These are phyloP conservation scores for Toxotes jaculatrix DNA, from an alignment of 2,113 vertebrate species.

Conservation along the genomic window DNA sequence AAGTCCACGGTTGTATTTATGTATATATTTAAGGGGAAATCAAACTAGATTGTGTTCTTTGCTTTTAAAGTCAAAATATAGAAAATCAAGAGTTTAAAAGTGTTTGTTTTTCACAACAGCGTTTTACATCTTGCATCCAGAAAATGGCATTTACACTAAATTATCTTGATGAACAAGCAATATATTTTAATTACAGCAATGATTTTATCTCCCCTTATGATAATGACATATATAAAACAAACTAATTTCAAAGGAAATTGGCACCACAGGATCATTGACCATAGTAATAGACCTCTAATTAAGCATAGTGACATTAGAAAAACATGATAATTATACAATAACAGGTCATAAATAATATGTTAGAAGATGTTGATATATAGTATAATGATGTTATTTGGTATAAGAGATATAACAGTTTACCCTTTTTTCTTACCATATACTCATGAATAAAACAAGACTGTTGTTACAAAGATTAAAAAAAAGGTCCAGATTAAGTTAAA, in stretches of 20 bases:
- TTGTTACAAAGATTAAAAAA: not conserved
- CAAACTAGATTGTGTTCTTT: slow-evolving; percentile 35
- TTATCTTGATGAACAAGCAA: slow-evolving; percentile 10
- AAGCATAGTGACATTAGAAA: slow-evolving; percentile 18
- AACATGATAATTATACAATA: slow-evolving; percentile 15
- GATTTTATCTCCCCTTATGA: slow-evolving; percentile 9
- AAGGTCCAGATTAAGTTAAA: not conserved
- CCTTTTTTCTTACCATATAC: not conserved
- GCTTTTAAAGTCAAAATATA: slow-evolving; percentile 25
- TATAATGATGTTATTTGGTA: not conserved
- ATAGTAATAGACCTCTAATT: slow-evolving; percentile 43
- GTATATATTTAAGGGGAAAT: slow-evolving; percentile 44
- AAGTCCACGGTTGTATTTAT: slow-evolving; percentile 49
- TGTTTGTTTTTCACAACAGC: slow-evolving; percentile 27
- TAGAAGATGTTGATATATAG: not conserved
- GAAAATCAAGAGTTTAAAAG: slow-evolving; percentile 3
- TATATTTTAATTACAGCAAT: slow-evolving; percentile 46
- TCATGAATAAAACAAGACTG: not conserved
- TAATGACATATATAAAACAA: slow-evolving; percentile 26
- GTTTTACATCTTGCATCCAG: not conserved
- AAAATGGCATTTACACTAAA: slow-evolving; percentile 26
- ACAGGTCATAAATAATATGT: slow-evolving; percentile 25
- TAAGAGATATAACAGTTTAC: not conserved
- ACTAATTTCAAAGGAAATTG: slow-evolving; percentile 27
- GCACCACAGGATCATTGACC: slow-evolving; percentile 39